Percentiles rank a stretch among this genome's conserved stretches.
Conservation (phyloP, 2,113 vertebrate species). For the Oryzias celebensis region DNA sequence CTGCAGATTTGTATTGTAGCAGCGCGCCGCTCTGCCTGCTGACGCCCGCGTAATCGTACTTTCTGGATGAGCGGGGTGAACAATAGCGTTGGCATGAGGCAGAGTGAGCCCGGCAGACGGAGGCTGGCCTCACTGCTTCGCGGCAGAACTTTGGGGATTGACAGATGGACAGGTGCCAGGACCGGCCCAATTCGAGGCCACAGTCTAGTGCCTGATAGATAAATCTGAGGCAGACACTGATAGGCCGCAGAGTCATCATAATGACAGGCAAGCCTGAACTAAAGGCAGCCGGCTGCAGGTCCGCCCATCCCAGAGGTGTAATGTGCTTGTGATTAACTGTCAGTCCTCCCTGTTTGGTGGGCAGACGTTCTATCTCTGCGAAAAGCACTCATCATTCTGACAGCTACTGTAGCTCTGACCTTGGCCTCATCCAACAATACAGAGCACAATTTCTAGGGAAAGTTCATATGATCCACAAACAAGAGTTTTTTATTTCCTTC, state of each 20-base stretch:
- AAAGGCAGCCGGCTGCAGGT: conserved; percentile 57
- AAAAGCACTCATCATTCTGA: conserved; percentile 71
- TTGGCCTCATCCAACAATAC: conserved; percentile 52
- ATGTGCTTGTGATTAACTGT: conserved; percentile 79
- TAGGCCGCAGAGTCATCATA: conserved; percentile 61
- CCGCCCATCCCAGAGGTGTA: conserved; percentile 66
- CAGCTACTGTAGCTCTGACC: conserved; percentile 66
- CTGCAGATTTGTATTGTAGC: conserved; percentile 31
- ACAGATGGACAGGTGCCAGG: conserved; percentile 67
- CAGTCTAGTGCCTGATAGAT: conserved; percentile 55
- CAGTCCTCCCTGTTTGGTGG: conserved; percentile 64
- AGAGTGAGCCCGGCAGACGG: conserved; percentile 3
- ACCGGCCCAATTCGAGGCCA: conserved; percentile 46
- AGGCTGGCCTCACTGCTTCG: conserved; percentile 29
- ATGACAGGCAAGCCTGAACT: conserved; percentile 61
- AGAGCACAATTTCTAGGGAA: conserved; percentile 8
- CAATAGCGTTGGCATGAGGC: conserved; percentile 29
- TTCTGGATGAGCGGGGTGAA: conserved; percentile 10
- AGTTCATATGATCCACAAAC: not conserved
- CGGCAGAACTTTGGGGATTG: conserved; percentile 43
- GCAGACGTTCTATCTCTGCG: conserved; percentile 62
- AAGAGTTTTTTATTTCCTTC: not conserved
- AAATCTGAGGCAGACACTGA: conserved; percentile 65
- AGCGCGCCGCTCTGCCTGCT: not conserved
- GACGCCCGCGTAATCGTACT: conserved; percentile 6